Conservation (phyloP, 2,888 invertebrate species). For the Sepiola atlantica region DNA sequence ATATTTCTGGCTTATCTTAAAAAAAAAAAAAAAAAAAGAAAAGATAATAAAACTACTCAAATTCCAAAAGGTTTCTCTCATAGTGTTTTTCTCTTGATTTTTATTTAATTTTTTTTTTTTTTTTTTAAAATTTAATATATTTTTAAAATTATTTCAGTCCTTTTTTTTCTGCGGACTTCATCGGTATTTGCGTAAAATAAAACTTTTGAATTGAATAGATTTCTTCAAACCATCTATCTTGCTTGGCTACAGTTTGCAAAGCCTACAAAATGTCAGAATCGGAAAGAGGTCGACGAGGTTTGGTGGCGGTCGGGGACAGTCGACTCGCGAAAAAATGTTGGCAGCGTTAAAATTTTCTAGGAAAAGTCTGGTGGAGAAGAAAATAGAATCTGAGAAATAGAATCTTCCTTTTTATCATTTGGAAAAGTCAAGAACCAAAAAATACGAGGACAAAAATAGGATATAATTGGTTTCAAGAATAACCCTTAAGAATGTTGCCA, state of each 20-base stretch:
- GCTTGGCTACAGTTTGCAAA: not conserved
- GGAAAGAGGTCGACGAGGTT: conserved; percentile 32
- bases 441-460: not conserved
- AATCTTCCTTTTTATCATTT: not conserved
- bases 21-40: not conserved
- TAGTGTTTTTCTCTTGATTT: not conserved
- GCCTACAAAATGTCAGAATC: not conserved
- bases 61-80: not conserved
- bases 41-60: conserved; percentile 4
- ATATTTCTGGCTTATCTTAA: not conserved
- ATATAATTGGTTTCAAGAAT: not conserved
- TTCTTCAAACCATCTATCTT: not conserved
- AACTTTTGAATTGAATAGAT: not conserved
- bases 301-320: not conserved
- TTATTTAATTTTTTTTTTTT: not conserved
- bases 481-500: not conserved
- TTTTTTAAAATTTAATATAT: not conserved
- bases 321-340: not conserved
- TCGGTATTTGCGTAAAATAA: not conserved
- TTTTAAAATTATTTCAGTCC: too few species aligned
- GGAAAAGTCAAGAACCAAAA: not conserved
- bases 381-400: not conserved
- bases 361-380: not conserved
- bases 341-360: not conserved
- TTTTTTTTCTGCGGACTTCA: not conserved